Conservation (phyloP, 2,888 invertebrate genomes). For the Euspilapteryx auroguttella region DNA sequence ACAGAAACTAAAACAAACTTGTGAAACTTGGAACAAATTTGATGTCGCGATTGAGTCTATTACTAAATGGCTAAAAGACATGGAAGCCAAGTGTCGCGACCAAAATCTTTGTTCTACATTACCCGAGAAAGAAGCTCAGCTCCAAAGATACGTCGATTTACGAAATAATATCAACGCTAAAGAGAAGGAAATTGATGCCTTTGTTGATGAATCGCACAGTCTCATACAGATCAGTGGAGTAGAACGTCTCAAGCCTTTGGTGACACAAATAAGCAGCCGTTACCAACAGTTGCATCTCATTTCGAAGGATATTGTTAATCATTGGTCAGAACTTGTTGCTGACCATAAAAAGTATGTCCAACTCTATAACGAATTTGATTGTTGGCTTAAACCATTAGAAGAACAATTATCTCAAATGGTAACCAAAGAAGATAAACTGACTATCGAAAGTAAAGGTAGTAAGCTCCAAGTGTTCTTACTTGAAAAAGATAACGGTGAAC, state of each 20-base stretch:
- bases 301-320: slow-evolving; percentile 83
- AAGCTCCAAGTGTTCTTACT: slow-evolving; percentile 72
- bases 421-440: slow-evolving; percentile 66
- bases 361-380: slow-evolving; percentile 71
- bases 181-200: slow-evolving; percentile 84
- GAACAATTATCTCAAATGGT: slow-evolving; percentile 64
- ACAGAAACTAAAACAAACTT: slow-evolving; percentile 71
- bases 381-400: slow-evolving; percentile 80
- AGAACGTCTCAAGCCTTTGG: slow-evolving; percentile 81
- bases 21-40: slow-evolving; percentile 86
- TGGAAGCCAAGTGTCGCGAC: slow-evolving; percentile 84
- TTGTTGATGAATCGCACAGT: slow-evolving; percentile 87
- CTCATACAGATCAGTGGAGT: slow-evolving; percentile 82
- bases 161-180: slow-evolving; percentile 76
- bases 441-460: slow-evolving; percentile 67
- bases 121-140: slow-evolving; percentile 77
- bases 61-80: slow-evolving; percentile 83
- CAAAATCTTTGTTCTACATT: slow-evolving; percentile 81
- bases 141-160: slow-evolving; percentile 71
- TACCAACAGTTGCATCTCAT: slow-evolving; percentile 79
- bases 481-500: slow-evolving; percentile 84
- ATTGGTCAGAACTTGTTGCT: slow-evolving; percentile 80
- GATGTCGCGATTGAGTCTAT: slow-evolving; percentile 79
- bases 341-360: slow-evolving; percentile 81
- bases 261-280: slow-evolving; percentile 86